Conservation (phyloP, 2,888 invertebrate genomes). For the Crocallis elinguaria region DNA sequence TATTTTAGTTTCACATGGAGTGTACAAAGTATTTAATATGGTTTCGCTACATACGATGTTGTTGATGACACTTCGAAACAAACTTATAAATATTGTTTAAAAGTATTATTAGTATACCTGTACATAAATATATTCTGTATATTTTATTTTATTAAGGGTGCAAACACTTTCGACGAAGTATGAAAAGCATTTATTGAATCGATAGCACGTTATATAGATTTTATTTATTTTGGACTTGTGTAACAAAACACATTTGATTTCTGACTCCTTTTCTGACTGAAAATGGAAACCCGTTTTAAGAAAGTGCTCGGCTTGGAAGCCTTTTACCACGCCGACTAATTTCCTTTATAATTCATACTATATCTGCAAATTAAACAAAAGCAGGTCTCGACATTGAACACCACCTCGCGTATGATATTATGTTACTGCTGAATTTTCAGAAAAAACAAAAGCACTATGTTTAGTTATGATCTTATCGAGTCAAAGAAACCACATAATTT, state of each 20-base stretch:
- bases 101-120: constrained; percentile 83
- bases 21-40: constrained; percentile 80
- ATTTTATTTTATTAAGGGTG: constrained; percentile 61
- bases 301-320: no score
- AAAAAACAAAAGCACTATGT: no score
- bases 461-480: no score
- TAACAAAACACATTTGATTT: background rate
- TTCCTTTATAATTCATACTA: no score
- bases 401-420: no score
- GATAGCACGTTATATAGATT: constrained; percentile 10
- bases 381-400: no score
- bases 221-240: constrained; percentile 3
- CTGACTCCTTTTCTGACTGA: no score
- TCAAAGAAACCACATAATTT: no score
- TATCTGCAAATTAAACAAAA: no score
- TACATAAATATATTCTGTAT: constrained; percentile 76
- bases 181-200: constrained; percentile 28
- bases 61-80: constrained; percentile 58
- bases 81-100: constrained; percentile 82
- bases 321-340: no score
- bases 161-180: constrained; percentile 41
- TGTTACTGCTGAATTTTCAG: no score
- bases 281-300: no score
- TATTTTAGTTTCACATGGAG: constrained; percentile 75
- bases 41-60: constrained; percentile 65